Conservation (phyloP, 2,113 vertebrate genomes). For the Gymnogyps californianus region DNA sequence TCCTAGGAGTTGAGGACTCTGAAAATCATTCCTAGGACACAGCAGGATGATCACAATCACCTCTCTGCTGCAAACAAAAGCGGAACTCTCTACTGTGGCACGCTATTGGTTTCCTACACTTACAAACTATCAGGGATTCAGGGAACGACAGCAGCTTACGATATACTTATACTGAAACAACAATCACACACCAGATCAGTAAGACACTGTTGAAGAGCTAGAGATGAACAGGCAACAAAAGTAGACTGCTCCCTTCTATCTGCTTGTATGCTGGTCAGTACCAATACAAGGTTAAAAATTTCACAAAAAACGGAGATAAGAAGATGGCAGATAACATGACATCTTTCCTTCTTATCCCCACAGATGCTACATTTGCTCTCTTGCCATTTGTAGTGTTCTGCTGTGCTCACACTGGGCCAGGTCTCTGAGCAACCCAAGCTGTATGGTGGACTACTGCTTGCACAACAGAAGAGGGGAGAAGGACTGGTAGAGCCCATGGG, state of each 20-base stretch:
- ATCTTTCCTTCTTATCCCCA: background rate
- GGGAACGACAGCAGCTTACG: background rate
- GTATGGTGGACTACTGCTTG: background rate
- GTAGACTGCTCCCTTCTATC: background rate
- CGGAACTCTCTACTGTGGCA: background rate
- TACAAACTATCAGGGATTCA: background rate
- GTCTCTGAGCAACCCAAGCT: background rate
- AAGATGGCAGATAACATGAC: background rate
- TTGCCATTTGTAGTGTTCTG: background rate
- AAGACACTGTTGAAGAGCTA: background rate
- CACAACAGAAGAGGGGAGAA: background rate
- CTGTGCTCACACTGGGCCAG: background rate
- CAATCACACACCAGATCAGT: background rate
- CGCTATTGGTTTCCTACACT: background rate
- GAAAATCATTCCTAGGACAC: background rate
- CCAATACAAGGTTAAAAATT: background rate
- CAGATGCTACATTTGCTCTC: background rate
- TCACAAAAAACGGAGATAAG: background rate
- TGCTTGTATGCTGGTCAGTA: background rate
- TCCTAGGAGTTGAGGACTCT: background rate
- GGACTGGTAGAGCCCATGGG: background rate
- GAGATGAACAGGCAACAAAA: background rate
- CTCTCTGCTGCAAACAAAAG: background rate
- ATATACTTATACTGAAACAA: background rate
- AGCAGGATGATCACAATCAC: background rate